These are phyloP conservation scores for Cladorhizidae sp. DNA, from an alignment of 37 sponge, comb jelly and placozoan genomes.

Conservation along the genomic window DNA sequence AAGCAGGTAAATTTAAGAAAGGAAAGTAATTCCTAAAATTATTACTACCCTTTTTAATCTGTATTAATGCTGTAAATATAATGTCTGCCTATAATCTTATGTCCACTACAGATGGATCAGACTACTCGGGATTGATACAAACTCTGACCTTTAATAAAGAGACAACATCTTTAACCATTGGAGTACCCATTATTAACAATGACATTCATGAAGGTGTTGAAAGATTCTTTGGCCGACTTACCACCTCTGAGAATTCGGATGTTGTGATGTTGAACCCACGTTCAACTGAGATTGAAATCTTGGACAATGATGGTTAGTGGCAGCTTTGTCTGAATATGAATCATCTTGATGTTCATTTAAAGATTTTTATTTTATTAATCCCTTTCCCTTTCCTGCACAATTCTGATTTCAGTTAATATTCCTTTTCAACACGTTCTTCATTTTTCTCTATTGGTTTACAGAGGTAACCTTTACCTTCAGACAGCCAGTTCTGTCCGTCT, in stretches of 20 bases:
- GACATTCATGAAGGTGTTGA: neutral
- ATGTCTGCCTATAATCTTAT: too few species aligned
- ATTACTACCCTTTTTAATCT: too few species aligned
- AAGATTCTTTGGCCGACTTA: neutral
- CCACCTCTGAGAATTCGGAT: neutral
- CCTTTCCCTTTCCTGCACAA: too few species aligned
- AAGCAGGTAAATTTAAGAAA: too few species aligned
- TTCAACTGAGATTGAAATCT: neutral
- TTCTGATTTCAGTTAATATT: neutral
- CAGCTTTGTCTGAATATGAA: neutral
- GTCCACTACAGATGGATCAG: neutral
- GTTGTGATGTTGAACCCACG: neutral
- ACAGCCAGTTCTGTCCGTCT: constrained; percentile 10
- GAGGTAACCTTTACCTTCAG: constrained; percentile 18
- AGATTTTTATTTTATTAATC: too few species aligned
- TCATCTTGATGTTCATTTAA: neutral
- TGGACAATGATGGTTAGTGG: constrained; percentile 15
- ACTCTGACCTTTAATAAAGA: constrained; percentile 7
- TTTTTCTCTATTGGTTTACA: neutral
- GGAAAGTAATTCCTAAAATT: too few species aligned
- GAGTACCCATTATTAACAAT: neutral
- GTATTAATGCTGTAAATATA: too few species aligned
- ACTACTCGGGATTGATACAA: neutral
- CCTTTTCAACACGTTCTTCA: neutral
- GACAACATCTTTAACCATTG: neutral